Evolutionary conservation across 1,140 invertebrate genomes (phyloP), one percentile per base, ranked within the genome.

Genomic region (Dendroctonus valens): DNA sequence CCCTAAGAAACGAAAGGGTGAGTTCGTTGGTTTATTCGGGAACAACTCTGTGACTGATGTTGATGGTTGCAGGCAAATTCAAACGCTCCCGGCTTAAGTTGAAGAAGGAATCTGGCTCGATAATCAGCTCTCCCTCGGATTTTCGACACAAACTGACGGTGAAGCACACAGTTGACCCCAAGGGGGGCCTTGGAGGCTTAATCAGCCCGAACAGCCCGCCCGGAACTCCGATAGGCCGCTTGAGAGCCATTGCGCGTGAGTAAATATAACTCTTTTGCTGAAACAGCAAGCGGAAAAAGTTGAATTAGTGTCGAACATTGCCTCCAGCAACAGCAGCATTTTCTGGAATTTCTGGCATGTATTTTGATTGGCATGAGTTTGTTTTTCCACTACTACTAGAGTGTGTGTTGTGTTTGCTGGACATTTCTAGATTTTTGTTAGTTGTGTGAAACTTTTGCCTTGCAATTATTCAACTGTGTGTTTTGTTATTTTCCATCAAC

Each of bases 131-230:
- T 64, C 94, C 94, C 48, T 89, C 89, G 60, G 92, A 95, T 84
- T 98, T 97, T 82, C 86, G 93, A 59, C 95, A 98, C 79, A 96
- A 91, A 41, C 89, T 98, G 69, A 97, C 94, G 3, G 93, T 96
- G 65, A 87, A 93, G 73, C 89, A 91, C 42, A 86, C 86, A 5
- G 63, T 83, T 42, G 83, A 85, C 70, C 77, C 81, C 63, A 84
- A 82, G 79, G 71, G 78, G 76, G 76, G 77, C 52, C 69, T 73
- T 15, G 49, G 80, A 8, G 80, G 82, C 6, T 79, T 80, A 26
- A 81, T 81, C 53, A 81, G 81, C 52, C 82, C 80, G 52, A 90
- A 90, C 72, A 92, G 89, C 68, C 92, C 92, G 15, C 92, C 92
- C 3, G 90, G 90, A 14, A 95, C 93, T 40, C 93, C 93, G 37